These are phyloP conservation scores for Sarcophaga bullata DNA, from an alignment of 1,140 invertebrate species.

Conservation along the genomic window DNA sequence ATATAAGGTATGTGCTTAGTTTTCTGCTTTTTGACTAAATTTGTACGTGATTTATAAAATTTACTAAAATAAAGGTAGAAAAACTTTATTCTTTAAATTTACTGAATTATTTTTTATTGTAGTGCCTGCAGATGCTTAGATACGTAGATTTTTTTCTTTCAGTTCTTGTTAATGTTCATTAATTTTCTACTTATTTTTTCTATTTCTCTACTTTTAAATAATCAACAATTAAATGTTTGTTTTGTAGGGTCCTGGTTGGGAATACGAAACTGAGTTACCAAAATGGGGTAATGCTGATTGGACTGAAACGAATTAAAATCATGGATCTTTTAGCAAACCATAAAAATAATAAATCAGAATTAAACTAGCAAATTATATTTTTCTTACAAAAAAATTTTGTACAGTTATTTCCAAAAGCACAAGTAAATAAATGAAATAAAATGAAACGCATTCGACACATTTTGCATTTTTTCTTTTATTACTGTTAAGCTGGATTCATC, in stretches of 20 bases:
- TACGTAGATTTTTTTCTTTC: no score
- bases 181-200: background rate
- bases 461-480: no score
- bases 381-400: conserved; percentile 5
- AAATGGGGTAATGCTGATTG: conserved; percentile 88
- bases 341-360: conserved; percentile 3
- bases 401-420: conserved; percentile 3
- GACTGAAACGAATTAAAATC: conserved; percentile 68
- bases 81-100: no score
- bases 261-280: conserved; percentile 87
- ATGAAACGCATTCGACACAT: background rate
- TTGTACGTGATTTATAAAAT: no score
- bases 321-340: background rate
- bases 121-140: no score
- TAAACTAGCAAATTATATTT: conserved; percentile 14
- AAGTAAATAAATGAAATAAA: background rate
- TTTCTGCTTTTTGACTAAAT: no score
- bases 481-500: no score
- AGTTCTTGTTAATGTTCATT: background rate
- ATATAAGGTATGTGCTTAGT: conserved; percentile 76
- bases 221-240: background rate
- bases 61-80: no score
- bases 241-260: conserved; percentile 85
- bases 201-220: conserved; percentile 1
- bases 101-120: no score